phyloP scores from a whole-genome alignment of 53 echinoderm and acorn worm genomes.

The Stichopus horrens region DNA sequence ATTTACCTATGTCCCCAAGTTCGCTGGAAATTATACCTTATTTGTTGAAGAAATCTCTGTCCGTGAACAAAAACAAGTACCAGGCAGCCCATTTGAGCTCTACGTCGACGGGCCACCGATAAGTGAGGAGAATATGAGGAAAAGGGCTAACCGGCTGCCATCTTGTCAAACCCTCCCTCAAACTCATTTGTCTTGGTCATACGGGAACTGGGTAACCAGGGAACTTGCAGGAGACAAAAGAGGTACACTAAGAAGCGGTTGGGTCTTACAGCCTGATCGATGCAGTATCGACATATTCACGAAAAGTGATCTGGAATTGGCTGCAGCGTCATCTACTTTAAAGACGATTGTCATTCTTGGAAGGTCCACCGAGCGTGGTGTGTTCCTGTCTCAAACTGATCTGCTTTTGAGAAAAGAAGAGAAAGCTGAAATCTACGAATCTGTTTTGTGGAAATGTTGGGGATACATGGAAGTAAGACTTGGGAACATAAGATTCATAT shows the following conservation, averaged over 20 bases:
- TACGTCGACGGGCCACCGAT: constrained; percentile 6
- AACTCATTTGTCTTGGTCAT: neutral
- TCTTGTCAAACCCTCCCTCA: constrained; percentile 26
- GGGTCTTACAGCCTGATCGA: constrained; percentile 3
- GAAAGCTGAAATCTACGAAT: neutral
- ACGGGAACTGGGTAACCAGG: constrained; percentile 9
- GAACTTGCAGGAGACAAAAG: neutral
- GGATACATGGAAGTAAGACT: neutral
- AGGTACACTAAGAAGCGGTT: constrained; percentile 4
- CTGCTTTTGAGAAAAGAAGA: neutral
- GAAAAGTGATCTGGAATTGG: neutral
- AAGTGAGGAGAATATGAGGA: neutral
- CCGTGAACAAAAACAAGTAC: neutral
- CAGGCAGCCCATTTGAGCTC: neutral
- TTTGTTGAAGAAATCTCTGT: neutral
- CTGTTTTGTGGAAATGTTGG: constrained; percentile 22
- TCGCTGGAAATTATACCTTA: neutral
- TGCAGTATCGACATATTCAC: constrained; percentile 27
- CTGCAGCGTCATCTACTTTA: neutral
- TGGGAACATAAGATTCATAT: constrained; percentile 2
- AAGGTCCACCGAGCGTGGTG: constrained; percentile 6
- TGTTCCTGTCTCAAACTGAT: neutral
- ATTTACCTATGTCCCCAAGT: constrained; percentile 1
- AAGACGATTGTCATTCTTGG: constrained; percentile 13
- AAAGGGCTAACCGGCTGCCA: constrained; percentile 2